Evolutionary conservation across 2,888 invertebrate genomes (phyloP).

Genomic region (Agonopterix subpropinquella): DNA sequence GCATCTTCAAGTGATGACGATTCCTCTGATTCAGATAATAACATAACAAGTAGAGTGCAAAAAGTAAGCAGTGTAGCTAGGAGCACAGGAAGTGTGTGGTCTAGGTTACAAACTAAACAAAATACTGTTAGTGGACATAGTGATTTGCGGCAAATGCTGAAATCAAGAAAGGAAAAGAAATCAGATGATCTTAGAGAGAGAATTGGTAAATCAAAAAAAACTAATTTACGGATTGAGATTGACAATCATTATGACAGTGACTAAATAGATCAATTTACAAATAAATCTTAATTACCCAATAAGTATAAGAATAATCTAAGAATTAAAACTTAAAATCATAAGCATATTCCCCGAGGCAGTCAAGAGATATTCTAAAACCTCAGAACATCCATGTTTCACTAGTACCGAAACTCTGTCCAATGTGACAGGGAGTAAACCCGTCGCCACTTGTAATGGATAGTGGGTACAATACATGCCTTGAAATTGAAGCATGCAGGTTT

Average conservation of each 20-base stretch:
- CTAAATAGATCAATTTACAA: too few relatives aligned
- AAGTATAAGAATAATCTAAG: neutral
- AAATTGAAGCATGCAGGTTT: too few relatives aligned
- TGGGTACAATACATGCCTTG: too few relatives aligned
- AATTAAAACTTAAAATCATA: too few relatives aligned
- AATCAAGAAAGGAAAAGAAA: constrained; percentile 32
- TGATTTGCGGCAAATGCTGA: constrained; percentile 55
- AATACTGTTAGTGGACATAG: constrained; percentile 30
- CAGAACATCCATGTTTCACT: too few relatives aligned
- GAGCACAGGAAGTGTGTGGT: constrained; percentile 71
- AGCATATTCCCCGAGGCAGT: too few relatives aligned
- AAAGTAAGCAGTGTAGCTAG: constrained; percentile 47
- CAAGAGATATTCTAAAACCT: too few relatives aligned
- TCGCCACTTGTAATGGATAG: too few relatives aligned
- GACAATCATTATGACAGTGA: constrained; percentile 46
- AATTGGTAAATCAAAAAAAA: constrained; percentile 52
- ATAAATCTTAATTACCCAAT: neutral
- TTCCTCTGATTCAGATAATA: constrained; percentile 40
- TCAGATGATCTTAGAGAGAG: constrained; percentile 43
- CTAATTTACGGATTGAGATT: constrained; percentile 67
- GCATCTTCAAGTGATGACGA: constrained; percentile 8
- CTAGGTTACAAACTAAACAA: constrained; percentile 59
- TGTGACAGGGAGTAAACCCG: too few relatives aligned
- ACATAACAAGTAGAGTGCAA: constrained; percentile 73
- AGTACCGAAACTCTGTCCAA: too few relatives aligned